Conservation (phyloP, 2,797 vertebrate species). For the Thripadectes ignobilis region DNA sequence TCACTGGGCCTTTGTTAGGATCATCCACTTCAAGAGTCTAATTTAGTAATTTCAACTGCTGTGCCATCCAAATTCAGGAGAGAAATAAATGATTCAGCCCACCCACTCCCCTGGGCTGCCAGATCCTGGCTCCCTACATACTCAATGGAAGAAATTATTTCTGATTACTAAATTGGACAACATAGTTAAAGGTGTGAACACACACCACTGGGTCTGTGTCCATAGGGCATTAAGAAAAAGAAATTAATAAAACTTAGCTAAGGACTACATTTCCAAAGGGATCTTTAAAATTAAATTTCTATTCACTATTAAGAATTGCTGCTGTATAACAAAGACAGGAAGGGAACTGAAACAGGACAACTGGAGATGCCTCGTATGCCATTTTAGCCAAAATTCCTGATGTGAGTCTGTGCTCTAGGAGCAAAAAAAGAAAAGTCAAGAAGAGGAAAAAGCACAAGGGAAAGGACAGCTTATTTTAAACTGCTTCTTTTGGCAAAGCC, state of each 20-base stretch:
- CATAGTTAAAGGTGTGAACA: conserved; percentile 5
- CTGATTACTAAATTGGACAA: conserved; percentile 29
- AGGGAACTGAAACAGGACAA: background rate
- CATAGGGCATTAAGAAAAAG: background rate
- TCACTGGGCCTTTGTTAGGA: background rate
- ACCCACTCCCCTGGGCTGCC: background rate
- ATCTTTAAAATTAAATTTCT: conserved; percentile 30
- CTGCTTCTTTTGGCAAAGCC: conserved; percentile 40
- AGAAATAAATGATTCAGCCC: conserved; percentile 36
- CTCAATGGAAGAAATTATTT: conserved; percentile 13
- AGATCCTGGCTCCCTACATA: background rate
- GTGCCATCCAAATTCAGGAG: conserved; percentile 6
- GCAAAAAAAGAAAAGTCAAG: conserved; percentile 21
- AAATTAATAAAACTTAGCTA: conserved; percentile 36
- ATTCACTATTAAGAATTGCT: conserved; percentile 18
- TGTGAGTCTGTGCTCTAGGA: background rate
- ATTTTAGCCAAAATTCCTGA: conserved; percentile 11
- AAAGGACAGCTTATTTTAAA: conserved; percentile 48
- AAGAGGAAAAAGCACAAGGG: background rate
- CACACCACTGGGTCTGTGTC: background rate
- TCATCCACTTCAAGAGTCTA: background rate
- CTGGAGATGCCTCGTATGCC: background rate
- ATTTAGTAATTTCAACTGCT: background rate
- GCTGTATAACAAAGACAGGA: conserved; percentile 17
- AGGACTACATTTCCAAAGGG: conserved; percentile 11